Percentiles rank a stretch among this genome's conserved stretches.
These are phyloP conservation scores for Drosophila cracens DNA, from an alignment of 2,888 invertebrate genomes.

Conservation along the genomic window DNA sequence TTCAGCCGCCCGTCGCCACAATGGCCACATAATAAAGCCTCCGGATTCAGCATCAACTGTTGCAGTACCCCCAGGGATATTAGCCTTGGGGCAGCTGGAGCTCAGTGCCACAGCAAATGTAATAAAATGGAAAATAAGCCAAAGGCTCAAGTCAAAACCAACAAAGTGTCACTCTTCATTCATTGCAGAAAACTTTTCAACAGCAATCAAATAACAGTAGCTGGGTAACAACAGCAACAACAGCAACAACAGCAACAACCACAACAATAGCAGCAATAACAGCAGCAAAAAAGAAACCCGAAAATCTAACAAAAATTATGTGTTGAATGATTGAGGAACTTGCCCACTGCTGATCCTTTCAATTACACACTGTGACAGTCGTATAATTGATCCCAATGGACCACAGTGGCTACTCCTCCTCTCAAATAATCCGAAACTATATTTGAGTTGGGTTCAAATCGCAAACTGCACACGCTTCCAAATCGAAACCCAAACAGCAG, in stretches of 20 bases:
- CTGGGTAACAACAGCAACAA: slow-evolving; percentile 43
- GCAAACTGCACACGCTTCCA: slow-evolving; percentile 22
- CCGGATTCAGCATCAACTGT: slow-evolving; percentile 50
- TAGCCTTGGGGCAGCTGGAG: slow-evolving; percentile 37
- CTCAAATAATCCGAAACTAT: slow-evolving; percentile 46
- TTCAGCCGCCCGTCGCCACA: slow-evolving; percentile 52
- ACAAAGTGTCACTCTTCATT: slow-evolving; percentile 75
- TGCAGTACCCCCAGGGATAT: slow-evolving; percentile 61
- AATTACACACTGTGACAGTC: slow-evolving; percentile 81
- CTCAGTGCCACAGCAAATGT: slow-evolving; percentile 51
- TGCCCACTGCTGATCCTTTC: slow-evolving; percentile 72
- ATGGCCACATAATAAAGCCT: slow-evolving; percentile 73
- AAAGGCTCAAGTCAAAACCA: slow-evolving; percentile 59
- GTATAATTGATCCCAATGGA: slow-evolving; percentile 79
- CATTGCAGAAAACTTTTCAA: slow-evolving; percentile 67
- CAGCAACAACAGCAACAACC: slow-evolving; percentile 34
- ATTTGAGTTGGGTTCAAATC: slow-evolving; percentile 75
- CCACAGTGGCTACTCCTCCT: slow-evolving; percentile 30
- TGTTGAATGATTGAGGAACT: slow-evolving; percentile 38
- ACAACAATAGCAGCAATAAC: background rate
- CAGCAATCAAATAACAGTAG: slow-evolving; percentile 65
- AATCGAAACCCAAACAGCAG: slow-evolving; percentile 55
- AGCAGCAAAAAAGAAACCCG: slow-evolving; percentile 28
- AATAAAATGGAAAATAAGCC: slow-evolving; percentile 78
- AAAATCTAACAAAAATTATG: slow-evolving; percentile 49